Evolutionary conservation across 2,797 vertebrate genomes (phyloP).

Genomic region (Toxotes lorentzi): DNA sequence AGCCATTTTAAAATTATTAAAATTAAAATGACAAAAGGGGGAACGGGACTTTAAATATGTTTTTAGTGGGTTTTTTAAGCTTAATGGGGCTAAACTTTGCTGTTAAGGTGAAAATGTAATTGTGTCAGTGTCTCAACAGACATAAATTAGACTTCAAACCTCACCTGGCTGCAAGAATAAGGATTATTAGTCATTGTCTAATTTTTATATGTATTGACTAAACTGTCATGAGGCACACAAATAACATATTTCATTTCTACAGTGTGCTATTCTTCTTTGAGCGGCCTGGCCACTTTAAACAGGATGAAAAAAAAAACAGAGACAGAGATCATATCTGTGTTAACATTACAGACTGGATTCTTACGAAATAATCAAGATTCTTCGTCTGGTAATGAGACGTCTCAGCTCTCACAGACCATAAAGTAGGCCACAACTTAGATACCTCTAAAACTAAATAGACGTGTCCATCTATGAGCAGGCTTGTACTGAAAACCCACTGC

Average conservation of each 20-base stretch:
- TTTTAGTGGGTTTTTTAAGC: background rate
- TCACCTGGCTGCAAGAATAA: background rate
- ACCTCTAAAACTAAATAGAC: constrained; percentile 4
- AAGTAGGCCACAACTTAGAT: constrained; percentile 12
- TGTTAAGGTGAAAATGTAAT: background rate
- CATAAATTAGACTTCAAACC: background rate
- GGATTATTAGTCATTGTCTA: background rate
- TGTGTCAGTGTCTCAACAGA: background rate
- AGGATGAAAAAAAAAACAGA: background rate
- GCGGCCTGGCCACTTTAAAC: background rate
- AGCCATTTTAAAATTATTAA: background rate
- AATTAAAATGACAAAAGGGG: background rate
- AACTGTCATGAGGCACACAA: background rate
- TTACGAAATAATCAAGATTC: constrained; percentile 13
- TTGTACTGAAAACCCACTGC: constrained; percentile 17
- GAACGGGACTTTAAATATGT: background rate
- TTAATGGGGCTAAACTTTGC: background rate
- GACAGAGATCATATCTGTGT: constrained; percentile 14
- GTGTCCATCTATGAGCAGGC: constrained; percentile 8
- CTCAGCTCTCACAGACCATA: background rate
- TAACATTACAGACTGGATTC: constrained; percentile 1
- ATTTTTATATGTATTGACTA: background rate
- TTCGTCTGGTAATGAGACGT: background rate
- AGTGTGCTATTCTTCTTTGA: constrained; percentile 22
- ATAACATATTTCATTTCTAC: background rate